These are phyloP conservation scores for Drosophila neocordata DNA, from an alignment of 1,140 invertebrate species.

Conservation along the genomic window DNA sequence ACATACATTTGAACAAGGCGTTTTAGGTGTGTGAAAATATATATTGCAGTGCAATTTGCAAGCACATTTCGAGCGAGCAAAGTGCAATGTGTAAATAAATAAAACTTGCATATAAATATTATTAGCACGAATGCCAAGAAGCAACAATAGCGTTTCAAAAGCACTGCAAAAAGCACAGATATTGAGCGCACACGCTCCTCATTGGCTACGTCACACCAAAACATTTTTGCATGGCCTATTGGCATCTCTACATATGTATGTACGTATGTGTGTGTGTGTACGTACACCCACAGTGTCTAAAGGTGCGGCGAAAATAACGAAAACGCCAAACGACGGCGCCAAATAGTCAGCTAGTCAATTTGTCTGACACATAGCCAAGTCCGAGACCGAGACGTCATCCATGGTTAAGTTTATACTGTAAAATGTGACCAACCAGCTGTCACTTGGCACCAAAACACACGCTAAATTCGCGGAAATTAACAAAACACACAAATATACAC, in stretches of 20 bases:
- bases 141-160: slow-evolving; percentile 1
- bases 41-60: slow-evolving; percentile 9
- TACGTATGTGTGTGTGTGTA: background rate
- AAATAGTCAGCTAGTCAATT: slow-evolving; percentile 39
- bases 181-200: slow-evolving; percentile 36
- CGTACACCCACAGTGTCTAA: slow-evolving; percentile 37
- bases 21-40: slow-evolving; percentile 8
- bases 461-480: slow-evolving; percentile 73
- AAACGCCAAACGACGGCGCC: slow-evolving; percentile 44
- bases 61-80: slow-evolving; percentile 40
- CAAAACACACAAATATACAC: slow-evolving; percentile 39
- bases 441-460: slow-evolving; percentile 50
- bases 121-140: slow-evolving; percentile 9
- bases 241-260: slow-evolving; percentile 1
- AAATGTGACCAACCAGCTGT: slow-evolving; percentile 31
- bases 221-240: slow-evolving; percentile 38
- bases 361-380: slow-evolving; percentile 28
- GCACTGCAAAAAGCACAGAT: background rate
- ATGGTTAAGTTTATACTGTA: slow-evolving; percentile 12
- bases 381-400: slow-evolving; percentile 45
- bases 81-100: slow-evolving; percentile 64
- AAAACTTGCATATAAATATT: slow-evolving; percentile 39
- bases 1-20: background rate
- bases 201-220: slow-evolving; percentile 56
- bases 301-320: slow-evolving; percentile 36